Base-by-base conservation (phyloP, 2,888 invertebrate species). In the Cerceris ruficornis region DNA sequence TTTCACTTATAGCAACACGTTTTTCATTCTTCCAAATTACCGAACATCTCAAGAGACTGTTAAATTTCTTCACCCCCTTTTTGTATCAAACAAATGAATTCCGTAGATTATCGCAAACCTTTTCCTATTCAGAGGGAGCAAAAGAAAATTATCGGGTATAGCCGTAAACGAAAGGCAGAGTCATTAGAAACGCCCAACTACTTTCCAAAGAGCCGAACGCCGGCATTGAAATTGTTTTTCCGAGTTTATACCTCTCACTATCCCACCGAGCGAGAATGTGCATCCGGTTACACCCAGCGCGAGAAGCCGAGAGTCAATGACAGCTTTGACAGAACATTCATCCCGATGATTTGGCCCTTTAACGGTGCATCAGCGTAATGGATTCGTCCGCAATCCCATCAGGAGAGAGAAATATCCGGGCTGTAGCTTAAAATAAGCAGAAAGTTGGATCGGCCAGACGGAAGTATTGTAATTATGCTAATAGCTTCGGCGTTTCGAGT, bases 401-500 rank as follows among this genome's bases (percentile, higher is more conserved):
- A 87, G 57, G 75, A 39, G 77, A 69, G 67, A 68, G 65, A 74
- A 88, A 90, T 88, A 89, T 89, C 88, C 85, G 86, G 85, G 85
- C 81, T 76, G 84, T 79, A 81, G 80, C 67, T 81, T 81, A 80
- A 91, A 91, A 91, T 91, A 91, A 91, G 90, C 90, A 89, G 88
- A 90, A 90, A 91, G 90, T 90, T 89, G 90, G 87, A 87, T 86
- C 73, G 87, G 77, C 85, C 88, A 88, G 88, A 90, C 87, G 88
- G 88, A 90, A 89, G 91, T 91, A 92, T 92, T 91, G 91, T 92
- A 92, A 92, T 92, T 92, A 92, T 91, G 91, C 92, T 92, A 92
- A 92, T 90, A 92, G 92, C 92, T 89, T 89, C 87, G 88, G 87
- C 82, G 87, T 83, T 88, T 87, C 87, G 81, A 84, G 88, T 80